Percentiles rank a stretch among this genome's conserved stretches.
Conservation (phyloP, 1,140 invertebrate genomes). For the Himalopsyche phryganea region DNA sequence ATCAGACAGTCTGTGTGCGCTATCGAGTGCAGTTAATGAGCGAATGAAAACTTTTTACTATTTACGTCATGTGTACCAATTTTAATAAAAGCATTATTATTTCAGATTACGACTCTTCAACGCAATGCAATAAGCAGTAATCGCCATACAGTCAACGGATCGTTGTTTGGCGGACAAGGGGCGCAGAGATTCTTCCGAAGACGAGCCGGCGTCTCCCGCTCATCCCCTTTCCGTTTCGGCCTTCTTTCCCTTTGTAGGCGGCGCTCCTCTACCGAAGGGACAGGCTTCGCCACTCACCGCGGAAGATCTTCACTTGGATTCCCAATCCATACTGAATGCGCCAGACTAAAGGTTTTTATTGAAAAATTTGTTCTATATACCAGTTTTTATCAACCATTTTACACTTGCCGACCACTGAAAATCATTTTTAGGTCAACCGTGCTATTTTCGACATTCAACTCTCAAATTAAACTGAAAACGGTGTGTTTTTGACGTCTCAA, state of each 20-base stretch:
- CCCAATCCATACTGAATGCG: slow-evolving; percentile 48
- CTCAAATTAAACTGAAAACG: too few relatives aligned
- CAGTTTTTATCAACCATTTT: too few relatives aligned
- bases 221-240: slow-evolving; percentile 37
- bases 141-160: neutral
- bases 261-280: slow-evolving; percentile 20
- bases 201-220: neutral
- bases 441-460: too few relatives aligned
- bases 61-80: too few relatives aligned
- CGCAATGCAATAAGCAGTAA: slow-evolving; percentile 9
- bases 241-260: slow-evolving; percentile 45
- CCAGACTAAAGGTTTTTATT: slow-evolving; percentile 38
- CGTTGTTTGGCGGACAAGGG: slow-evolving; percentile 16
- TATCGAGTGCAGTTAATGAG: too few relatives aligned
- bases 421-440: too few relatives aligned
- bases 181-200: slow-evolving; percentile 1
- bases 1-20: too few relatives aligned
- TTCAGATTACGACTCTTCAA: slow-evolving; percentile 24
- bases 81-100: too few relatives aligned
- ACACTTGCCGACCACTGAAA: too few relatives aligned
- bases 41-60: too few relatives aligned
- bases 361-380: neutral
- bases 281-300: slow-evolving; percentile 37
- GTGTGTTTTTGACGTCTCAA: too few relatives aligned
- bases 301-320: slow-evolving; percentile 44